Evolutionary conservation across 2,797 vertebrate species (phyloP), one percentile per base, ranked within the genome.

Genomic region (Steatocranus sp.): DNA sequence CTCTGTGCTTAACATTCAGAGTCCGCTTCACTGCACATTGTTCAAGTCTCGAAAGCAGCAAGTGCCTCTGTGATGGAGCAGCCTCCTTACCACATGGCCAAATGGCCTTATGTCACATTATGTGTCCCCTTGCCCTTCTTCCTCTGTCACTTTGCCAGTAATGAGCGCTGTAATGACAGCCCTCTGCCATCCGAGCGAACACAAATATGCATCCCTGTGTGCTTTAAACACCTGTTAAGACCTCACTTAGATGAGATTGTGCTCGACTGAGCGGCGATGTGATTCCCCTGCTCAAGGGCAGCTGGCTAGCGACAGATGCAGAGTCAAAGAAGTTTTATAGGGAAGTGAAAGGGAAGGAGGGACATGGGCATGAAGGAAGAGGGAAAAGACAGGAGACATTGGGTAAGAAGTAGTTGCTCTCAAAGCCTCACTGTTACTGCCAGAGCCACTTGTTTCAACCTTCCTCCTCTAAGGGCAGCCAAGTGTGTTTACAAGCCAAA

Each of bases 171-270:
- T 91, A 87, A 93, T 91, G 86, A 84, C 87, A 68, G 87, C 81
- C 78, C 83, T 82, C 78, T 63, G 86, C 88, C 86, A 80, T 86
- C 85, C 84, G 15, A 78, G 88, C 81, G 15, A 83, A 84, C 82
- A 88, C 89, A 93, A 90, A 93, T 91, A 88, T 78, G 87, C 68
- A 38, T 89, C 87, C 90, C 82, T 12, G 82, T 88, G 91, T 83
- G 77, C 90, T 91, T 91, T 84, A 91, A 93, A 91, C 91, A 90
- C 93, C 91, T 91, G 91, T 93, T 92, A 90, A 91, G 87, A 91
- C 88, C 82, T 78, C 86, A 79, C 86, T 93, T 88, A 89, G 89
- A 79, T 27, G 49, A 48, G 80, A 84, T 78, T 27, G 79, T 23
- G 18, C 83, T 83, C 20, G 11, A 53, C 84, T 80, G 80, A 83